Evolutionary conservation across 1,140 invertebrate genomes (phyloP).

Genomic region (Drosophila miranda): DNA sequence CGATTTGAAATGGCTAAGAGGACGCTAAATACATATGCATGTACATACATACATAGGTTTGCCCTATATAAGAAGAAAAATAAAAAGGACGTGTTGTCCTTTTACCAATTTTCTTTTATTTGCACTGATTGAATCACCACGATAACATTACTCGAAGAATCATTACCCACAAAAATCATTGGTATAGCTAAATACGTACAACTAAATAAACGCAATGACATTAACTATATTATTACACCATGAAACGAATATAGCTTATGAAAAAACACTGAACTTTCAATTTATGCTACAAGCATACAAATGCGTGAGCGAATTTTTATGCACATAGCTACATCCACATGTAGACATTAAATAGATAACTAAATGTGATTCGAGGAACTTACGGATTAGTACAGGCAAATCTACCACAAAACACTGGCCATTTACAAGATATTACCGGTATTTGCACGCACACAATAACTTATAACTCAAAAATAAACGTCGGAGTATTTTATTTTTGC

Average conservation of each 20-base stretch:
- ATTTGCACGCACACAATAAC: slow-evolving; percentile 6
- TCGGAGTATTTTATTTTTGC: slow-evolving; percentile 14
- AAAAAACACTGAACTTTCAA: slow-evolving; percentile 1
- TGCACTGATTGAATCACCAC: slow-evolving; percentile 8
- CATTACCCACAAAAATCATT: background rate
- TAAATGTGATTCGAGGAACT: too few relatives aligned
- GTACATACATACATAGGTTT: too few relatives aligned
- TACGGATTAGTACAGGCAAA: background rate
- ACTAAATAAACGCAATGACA: background rate
- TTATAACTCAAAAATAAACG: slow-evolving; percentile 25
- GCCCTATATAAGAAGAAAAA: too few relatives aligned
- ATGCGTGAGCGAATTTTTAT: slow-evolving; percentile 43
- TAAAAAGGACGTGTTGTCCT: slow-evolving; percentile 2
- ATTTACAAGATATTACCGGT: slow-evolving; percentile 17
- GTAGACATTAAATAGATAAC: background rate
- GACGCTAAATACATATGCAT: too few relatives aligned
- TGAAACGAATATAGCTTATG: background rate
- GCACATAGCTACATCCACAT: slow-evolving; percentile 36
- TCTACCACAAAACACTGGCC: background rate
- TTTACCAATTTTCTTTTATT: slow-evolving; percentile 11
- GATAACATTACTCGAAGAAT: background rate
- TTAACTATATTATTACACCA: background rate
- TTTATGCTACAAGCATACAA: slow-evolving; percentile 34
- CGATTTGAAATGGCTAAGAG: too few relatives aligned
- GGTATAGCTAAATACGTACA: slow-evolving; percentile 14